Base-by-base conservation (phyloP, 1,140 invertebrate genomes). In the Stegodyphus mimosarum region DNA sequence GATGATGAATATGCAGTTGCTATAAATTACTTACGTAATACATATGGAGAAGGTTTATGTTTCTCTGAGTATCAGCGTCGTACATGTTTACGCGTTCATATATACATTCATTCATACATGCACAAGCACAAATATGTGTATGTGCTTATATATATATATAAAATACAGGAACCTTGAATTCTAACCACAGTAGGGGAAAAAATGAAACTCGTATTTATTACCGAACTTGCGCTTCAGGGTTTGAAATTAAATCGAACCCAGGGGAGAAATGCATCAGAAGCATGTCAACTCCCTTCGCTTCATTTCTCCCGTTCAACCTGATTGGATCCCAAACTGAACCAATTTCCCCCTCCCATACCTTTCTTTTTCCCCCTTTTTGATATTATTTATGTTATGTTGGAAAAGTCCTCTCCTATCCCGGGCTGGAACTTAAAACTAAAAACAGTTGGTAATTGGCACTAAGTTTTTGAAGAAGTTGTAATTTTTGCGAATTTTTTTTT, bases 191-290 rank as follows among this genome's bases (percentile, higher is more conserved):
- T 84, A 69, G 81, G 81, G 72, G 81, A 84, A 84, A 84, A 84
- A 84, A 75, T 84, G 81, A 69, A 84, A 84, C 81, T 76, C 81
- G 71, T 84, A 84, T 84, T 84, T 84, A 84, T 84, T 84, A 76
- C 81, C 64, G 55, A 83, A 83, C 80, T 83, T 63, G 48, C 55
- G 71, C 71, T 66, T 15, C 18, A 75, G 81, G 72, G 81, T 70
- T 67, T n/a, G 81, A 83, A 83, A 83, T 83, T 83, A 83, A 83
- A 83, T 83, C 72, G 81, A 75, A 75, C 81, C 81, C 81, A 53
- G 17, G 81, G 81, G 81, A 83, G 63, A 75, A 49, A 83, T 83
- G 81, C 81, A 83, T 83, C 81, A 83, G 81, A 67, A 6, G 63
- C 72, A 49, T 76, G 81, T 83, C 81, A 83, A 75, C 81, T 76